These are phyloP conservation scores for Coracopsis vasa DNA, from an alignment of 2,113 vertebrate species.

Conservation along the genomic window DNA sequence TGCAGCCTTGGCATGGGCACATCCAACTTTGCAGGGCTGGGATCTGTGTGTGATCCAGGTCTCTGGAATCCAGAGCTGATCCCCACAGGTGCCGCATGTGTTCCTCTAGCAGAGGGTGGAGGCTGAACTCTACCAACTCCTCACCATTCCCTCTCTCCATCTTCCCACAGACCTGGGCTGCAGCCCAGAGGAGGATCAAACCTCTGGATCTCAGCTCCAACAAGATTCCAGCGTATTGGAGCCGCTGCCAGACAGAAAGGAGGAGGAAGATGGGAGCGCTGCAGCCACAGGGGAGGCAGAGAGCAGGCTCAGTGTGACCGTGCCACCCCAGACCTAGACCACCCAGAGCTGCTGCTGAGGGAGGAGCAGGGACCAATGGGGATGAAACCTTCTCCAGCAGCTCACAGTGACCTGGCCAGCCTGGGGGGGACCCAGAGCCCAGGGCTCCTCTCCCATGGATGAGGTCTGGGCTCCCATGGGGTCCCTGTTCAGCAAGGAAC, in stretches of 20 bases:
- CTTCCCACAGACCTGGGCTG: slow-evolving; percentile 53
- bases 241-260: slow-evolving; percentile 35
- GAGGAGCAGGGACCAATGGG: not conserved
- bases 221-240: slow-evolving; percentile 58
- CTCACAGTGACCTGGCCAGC: rapidly evolving
- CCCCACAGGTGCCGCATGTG: rapidly evolving
- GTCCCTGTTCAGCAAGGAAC: not conserved
- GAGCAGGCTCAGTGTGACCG: slow-evolving; percentile 52
- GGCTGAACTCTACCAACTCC: not conserved
- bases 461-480: rapidly evolving
- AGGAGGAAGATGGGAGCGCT: slow-evolving; percentile 59
- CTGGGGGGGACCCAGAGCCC: not conserved
- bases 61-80: not conserved
- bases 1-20: rapidly evolving
- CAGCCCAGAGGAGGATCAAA: slow-evolving; percentile 68
- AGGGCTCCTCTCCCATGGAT: rapidly evolving
- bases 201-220: slow-evolving; percentile 60
- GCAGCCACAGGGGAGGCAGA: slow-evolving; percentile 61
- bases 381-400: not conserved
- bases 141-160: not conserved
- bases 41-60: not conserved
- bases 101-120: not conserved
- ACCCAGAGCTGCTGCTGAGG: not conserved
- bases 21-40: not conserved
- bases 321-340: not conserved